These are phyloP conservation scores for Philereme transversata DNA, from an alignment of 2,888 invertebrate species.

Conservation along the genomic window DNA sequence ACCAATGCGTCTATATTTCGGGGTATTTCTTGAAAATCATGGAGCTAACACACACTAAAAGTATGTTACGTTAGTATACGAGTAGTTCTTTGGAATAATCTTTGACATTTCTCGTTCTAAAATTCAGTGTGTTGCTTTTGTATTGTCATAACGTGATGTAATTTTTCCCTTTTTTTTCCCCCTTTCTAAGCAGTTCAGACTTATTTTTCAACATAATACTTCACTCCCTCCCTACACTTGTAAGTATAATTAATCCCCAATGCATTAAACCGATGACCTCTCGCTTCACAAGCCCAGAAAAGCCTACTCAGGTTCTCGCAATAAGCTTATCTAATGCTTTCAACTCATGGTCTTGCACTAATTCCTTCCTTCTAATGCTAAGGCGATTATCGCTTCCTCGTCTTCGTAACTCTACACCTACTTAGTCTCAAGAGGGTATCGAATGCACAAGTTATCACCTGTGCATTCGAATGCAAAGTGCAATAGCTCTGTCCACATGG, in stretches of 20 bases:
- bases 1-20: too few species aligned
- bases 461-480: constrained; percentile 54
- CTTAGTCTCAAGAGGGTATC: constrained; percentile 44
- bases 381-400: constrained; percentile 26
- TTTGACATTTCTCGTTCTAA: too few species aligned
- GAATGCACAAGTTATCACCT: constrained; percentile 33
- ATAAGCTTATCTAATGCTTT: constrained; percentile 10
- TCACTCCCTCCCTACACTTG: too few species aligned
- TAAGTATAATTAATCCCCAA: neutral
- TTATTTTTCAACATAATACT: too few species aligned
- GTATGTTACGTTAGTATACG: too few species aligned
- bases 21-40: too few species aligned
- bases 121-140: too few species aligned
- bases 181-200: too few species aligned
- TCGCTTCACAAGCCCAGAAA: neutral
- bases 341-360: constrained; percentile 8
- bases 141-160: too few species aligned
- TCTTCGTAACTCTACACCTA: constrained; percentile 17
- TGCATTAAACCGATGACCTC: neutral
- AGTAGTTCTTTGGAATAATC: too few species aligned
- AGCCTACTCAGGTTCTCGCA: neutral
- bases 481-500: constrained; percentile 38
- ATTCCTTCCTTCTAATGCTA: constrained; percentile 2
- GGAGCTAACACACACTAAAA: too few species aligned
- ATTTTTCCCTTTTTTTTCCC: too few species aligned